Evolutionary conservation across 2,888 invertebrate species (phyloP).

Genomic region (Orthosia gothica): DNA sequence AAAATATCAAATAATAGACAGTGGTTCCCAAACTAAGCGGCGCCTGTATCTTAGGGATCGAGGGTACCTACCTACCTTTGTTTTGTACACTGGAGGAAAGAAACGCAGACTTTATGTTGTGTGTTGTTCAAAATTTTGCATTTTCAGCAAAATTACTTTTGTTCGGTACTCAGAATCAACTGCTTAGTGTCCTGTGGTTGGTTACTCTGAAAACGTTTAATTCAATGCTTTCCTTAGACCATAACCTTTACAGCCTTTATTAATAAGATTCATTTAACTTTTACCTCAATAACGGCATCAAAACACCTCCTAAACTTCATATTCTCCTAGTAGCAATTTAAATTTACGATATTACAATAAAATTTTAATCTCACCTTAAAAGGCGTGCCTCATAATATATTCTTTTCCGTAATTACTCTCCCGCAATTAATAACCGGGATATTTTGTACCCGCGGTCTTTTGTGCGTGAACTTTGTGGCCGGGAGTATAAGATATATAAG

Average conservation of each 20-base stretch:
- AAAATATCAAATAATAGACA: too few species aligned
- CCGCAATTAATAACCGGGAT: conserved; percentile 68
- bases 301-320: conserved; percentile 37
- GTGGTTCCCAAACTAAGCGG: too few species aligned
- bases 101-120: not conserved
- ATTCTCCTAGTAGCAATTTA: conserved; percentile 47
- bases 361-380: conserved; percentile 64
- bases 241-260: conserved; percentile 18
- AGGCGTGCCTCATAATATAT: conserved; percentile 65
- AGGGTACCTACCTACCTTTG: too few species aligned
- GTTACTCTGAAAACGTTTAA: not conserved
- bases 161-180: not conserved
- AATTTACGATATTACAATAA: conserved; percentile 61
- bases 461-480: conserved; percentile 69
- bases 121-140: not conserved
- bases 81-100: not conserved
- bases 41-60: too few species aligned
- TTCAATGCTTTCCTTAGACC: conserved; percentile 2
- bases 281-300: conserved; percentile 12
- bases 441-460: conserved; percentile 66
- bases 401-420: conserved; percentile 68
- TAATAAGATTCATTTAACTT: conserved; percentile 21
- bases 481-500: conserved; percentile 63
- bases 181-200: not conserved
- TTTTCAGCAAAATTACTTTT: conserved; percentile 1